Percentiles rank a stretch among this genome's conserved stretches.
These are phyloP conservation scores for Athripsodes cinereus DNA, from an alignment of 2,888 invertebrate genomes.

Conservation along the genomic window DNA sequence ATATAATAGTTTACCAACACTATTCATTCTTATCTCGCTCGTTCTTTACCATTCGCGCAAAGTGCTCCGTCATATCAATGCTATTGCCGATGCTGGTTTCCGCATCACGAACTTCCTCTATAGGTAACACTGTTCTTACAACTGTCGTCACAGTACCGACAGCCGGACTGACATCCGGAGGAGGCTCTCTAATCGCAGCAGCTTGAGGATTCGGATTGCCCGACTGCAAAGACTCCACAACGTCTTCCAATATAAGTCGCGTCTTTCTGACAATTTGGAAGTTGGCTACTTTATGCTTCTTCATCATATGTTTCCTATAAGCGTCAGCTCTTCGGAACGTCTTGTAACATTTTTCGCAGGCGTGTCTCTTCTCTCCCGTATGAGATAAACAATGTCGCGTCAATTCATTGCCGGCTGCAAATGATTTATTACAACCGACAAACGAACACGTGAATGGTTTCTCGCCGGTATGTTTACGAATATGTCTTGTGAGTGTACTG, in stretches of 20 bases:
- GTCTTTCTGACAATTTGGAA: constrained; percentile 15
- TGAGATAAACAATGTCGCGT: constrained; percentile 14
- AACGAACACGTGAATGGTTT: constrained; percentile 16
- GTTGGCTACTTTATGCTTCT: constrained; percentile 15
- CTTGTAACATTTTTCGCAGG: constrained; percentile 17
- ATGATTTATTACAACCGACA: constrained; percentile 15
- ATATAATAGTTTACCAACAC: too few relatives aligned
- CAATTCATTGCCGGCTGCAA: constrained; percentile 16
- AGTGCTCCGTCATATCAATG: constrained; percentile 4
- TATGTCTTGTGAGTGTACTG: constrained; percentile 13
- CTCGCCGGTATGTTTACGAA: constrained; percentile 16
- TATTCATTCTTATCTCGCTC: constrained; percentile 2
- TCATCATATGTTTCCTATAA: constrained; percentile 17
- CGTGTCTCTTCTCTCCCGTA: constrained; percentile 16
- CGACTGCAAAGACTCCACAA: constrained; percentile 12
- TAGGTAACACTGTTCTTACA: background rate
- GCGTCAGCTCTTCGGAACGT: constrained; percentile 14
- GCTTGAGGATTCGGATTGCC: constrained; percentile 1
- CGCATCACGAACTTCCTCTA: constrained; percentile 4
- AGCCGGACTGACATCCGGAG: background rate
- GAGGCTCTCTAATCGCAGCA: background rate
- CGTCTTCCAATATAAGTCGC: constrained; percentile 13
- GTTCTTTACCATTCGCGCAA: constrained; percentile 3
- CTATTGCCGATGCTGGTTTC: constrained; percentile 6
- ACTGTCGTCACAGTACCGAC: background rate